A percentile compares a stretch with the other conserved stretches of the same genome.
phyloP scores from a whole-genome alignment of 1,140 invertebrate genomes.

The Acyrthosiphon pisum region DNA sequence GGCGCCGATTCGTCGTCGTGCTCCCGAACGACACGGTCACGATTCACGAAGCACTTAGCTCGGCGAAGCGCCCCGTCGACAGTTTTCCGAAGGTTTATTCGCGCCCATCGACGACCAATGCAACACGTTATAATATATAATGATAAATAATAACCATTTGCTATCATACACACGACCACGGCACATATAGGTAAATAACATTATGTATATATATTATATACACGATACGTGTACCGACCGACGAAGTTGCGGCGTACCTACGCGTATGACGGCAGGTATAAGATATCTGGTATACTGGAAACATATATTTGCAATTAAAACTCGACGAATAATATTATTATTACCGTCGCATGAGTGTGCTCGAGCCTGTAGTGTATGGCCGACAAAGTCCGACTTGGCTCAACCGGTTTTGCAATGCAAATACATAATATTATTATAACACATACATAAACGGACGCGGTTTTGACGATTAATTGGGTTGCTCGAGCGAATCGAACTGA shows the following conservation, averaged over 20 bases:
- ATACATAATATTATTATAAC: background rate
- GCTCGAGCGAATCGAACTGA: background rate
- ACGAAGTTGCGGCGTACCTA: background rate
- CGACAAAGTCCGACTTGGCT: slow-evolving; percentile 8
- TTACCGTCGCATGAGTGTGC: background rate
- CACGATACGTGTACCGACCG: background rate
- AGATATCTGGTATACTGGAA: background rate
- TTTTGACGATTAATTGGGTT: background rate
- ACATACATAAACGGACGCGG: background rate
- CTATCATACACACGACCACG: background rate
- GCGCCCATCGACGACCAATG: background rate
- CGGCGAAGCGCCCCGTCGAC: background rate
- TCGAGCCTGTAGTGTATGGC: background rate
- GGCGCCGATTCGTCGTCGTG: background rate
- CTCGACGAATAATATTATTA: background rate
- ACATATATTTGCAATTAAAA: slow-evolving; percentile 3
- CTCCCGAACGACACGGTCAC: slow-evolving; percentile 3
- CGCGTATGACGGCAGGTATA: background rate
- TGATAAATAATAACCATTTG: background rate
- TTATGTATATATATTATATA: background rate
- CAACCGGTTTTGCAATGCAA: background rate
- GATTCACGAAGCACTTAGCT: slow-evolving; percentile 47
- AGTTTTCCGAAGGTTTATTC: background rate
- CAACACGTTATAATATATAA: background rate
- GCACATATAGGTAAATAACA: background rate